Base-by-base conservation (phyloP, 2,888 invertebrate species). In the Sycophila texana region DNA sequence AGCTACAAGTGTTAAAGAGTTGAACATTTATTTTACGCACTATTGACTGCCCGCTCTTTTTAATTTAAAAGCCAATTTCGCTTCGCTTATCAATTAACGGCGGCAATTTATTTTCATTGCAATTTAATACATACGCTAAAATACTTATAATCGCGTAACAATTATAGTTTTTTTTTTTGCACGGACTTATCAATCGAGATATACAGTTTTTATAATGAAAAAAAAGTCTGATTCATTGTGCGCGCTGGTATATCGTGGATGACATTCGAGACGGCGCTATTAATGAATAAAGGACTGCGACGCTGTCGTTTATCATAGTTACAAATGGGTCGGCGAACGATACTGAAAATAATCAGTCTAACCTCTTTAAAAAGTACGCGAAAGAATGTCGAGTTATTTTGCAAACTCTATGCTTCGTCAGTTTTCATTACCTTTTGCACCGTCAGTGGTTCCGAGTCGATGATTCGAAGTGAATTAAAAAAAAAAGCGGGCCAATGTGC, bases 381-480 rank as follows among this genome's bases (percentile, higher is more conserved):
- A 18, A 10, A 66, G 39, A 2, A 20, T 16, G 30, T 53, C 5
- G 18, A 16, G 16, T 65, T 67, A 74, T 77, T 81, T 83, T 77
- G 61, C 65, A 80, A 82, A 80, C 60, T 61, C 57, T 39, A 75
- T 79, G 83, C 80, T 68, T 80, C 58, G 82, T 81, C 82, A 73
- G 77, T 82, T 82, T 57, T 58, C 78, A 81, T 84, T 63, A 74
- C 57, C 57, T 80, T 82, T 82, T 61, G 80, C 79, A 74, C 73
- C 58, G 82, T 82, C 74, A 68, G 75, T 79, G 63, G 83, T 83
- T 84, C 81, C 80, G 74, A 75, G 67, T 73, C 79, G 79, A 81
- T 83, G 81, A 80, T 77, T 82, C 74, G 73, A 82, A 82, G 74
- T 60, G 73, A 73, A 26, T 26, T 26, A 26, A 26, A 82, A 79